Evolutionary conservation across 2,888 invertebrate species (phyloP).

Genomic region (Neria commutata): DNA sequence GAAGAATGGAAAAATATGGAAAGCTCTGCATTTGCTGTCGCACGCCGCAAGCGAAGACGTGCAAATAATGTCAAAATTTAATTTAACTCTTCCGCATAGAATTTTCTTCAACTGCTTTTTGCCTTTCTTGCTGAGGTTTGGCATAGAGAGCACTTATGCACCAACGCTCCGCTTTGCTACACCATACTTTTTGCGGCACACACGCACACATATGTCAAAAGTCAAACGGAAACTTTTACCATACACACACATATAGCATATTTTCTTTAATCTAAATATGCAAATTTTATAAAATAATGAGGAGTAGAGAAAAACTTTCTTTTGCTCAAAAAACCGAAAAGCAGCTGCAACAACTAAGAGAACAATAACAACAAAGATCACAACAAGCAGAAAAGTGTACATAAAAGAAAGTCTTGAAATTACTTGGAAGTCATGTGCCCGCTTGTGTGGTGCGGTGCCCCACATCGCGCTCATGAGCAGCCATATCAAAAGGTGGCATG

Average conservation of each 20-base stretch:
- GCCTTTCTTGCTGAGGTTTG: too few relatives aligned
- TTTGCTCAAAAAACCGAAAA: neutral
- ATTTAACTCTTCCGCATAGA: too few relatives aligned
- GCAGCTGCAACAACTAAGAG: too few relatives aligned
- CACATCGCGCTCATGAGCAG: slow-evolving; percentile 4
- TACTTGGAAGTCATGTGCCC: neutral
- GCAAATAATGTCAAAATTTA: too few relatives aligned
- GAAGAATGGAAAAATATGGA: too few relatives aligned
- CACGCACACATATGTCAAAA: slow-evolving; percentile 3
- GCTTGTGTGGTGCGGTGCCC: slow-evolving; percentile 34
- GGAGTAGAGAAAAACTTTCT: neutral
- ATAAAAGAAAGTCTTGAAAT: slow-evolving; percentile 25
- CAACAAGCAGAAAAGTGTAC: slow-evolving; percentile 11
- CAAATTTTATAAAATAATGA: slow-evolving; percentile 27
- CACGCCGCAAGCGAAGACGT: too few relatives aligned
- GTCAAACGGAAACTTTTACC: neutral
- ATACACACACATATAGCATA: slow-evolving; percentile 33
- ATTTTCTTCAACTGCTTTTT: too few relatives aligned
- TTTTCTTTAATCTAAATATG: slow-evolving; percentile 38
- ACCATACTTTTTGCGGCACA: neutral
- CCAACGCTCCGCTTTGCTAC: too few relatives aligned
- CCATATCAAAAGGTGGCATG: slow-evolving; percentile 18
- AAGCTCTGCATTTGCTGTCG: too few relatives aligned
- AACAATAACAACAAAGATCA: slow-evolving; percentile 44
- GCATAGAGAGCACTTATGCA: too few relatives aligned